Base-by-base conservation (phyloP, 1,140 invertebrate species). In the Penaeus vannamei region DNA sequence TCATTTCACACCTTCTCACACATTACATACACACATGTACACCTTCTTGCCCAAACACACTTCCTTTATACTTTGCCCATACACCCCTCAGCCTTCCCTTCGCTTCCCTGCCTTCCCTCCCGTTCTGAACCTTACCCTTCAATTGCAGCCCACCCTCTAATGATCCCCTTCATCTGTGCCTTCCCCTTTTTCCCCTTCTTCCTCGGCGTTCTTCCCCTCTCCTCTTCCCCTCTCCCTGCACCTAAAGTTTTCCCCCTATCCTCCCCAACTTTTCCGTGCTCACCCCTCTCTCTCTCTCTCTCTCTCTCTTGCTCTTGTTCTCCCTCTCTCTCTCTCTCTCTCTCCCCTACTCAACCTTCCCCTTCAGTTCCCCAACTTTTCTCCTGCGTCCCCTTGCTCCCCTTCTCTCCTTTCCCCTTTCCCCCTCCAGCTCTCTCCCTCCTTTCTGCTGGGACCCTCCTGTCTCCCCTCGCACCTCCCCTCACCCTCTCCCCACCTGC, bases 261-360 rank as follows among this genome's bases (percentile, higher is more conserved):
- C 87, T 85, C 87, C 87, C 87, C 83, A 89, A 89, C 87, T 89
- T 89, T 89, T 89, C 72, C 87, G 60, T 84, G 82, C 83, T 84
- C 69, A 79, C 82, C 87, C 87, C 87, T 89, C 87, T 77, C 53
- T 46, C 29, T 22, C 29, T 76, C 72, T 36, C 69, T 4, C 72
- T 36, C 42, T 86, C 76, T 72, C 81, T 83, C 87, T 89, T 7
- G 36, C 36, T 53, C 53, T 53, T 53, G 53, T 53, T 66, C 87
- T 83, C 87, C 82, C 87, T 83, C 87, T 77, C 53, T 46, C 72
- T 36, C 72, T 36, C 42, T 19, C 72, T 36, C 42, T 86, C 76
- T 72, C 81, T 83, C 87, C 84, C 87, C 87, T 89, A 89, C 87
- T 89, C 87, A 84, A 79, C 87, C 87, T 89, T 89, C 87, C 87